Evolutionary conservation across 2,113 vertebrate species (phyloP).

Genomic region (Muscicapa adusta): DNA sequence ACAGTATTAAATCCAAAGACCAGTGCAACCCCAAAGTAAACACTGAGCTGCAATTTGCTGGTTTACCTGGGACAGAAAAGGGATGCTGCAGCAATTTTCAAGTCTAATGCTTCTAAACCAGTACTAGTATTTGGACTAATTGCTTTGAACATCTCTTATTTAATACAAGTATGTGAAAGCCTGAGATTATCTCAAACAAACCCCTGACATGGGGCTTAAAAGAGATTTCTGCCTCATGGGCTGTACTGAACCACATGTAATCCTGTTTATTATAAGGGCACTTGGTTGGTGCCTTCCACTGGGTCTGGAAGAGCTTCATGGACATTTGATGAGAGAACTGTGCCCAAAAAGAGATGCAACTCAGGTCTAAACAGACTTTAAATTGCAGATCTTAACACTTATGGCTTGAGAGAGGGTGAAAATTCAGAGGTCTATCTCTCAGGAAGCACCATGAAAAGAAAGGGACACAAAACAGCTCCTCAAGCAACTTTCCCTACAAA

Average conservation of each 20-base stretch:
- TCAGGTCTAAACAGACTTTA: neutral
- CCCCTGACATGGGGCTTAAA: neutral
- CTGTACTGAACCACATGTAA: neutral
- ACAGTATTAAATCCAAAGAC: neutral
- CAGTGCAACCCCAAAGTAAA: neutral
- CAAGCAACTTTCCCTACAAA: neutral
- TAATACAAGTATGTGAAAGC: neutral
- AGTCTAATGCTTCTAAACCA: neutral
- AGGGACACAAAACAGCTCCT: neutral
- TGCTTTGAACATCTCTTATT: neutral
- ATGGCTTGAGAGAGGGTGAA: neutral
- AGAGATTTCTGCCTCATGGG: neutral
- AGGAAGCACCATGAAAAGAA: neutral
- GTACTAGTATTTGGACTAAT: neutral
- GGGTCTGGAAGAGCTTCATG: neutral
- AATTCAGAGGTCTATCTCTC: neutral
- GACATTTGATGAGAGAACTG: neutral
- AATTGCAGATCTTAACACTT: neutral
- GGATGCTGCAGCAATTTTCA: neutral
- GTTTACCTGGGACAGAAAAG: neutral
- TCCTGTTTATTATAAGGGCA: neutral
- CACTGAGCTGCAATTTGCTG: neutral
- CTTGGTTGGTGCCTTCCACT: neutral
- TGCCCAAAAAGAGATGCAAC: neutral
- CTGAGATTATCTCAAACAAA: neutral